Evolutionary conservation across 2,888 invertebrate genomes (phyloP).

Genomic region (Heliconius charithonia): DNA sequence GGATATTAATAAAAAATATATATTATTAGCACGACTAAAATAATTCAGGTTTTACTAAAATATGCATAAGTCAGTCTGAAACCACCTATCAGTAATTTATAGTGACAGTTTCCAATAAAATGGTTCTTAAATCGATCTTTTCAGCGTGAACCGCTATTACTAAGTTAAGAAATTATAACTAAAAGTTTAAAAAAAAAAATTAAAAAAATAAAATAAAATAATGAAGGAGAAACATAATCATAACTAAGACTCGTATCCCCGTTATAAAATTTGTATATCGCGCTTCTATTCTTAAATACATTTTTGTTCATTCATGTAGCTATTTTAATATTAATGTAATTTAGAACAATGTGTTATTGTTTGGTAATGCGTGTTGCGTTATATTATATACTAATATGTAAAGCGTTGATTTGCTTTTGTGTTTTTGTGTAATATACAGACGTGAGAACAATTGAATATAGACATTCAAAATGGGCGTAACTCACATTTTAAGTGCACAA

Average conservation of each 20-base stretch:
- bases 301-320: constrained; percentile 1
- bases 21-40: not conserved
- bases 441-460: not conserved
- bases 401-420: not conserved
- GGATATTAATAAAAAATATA: not conserved
- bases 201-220: too few species aligned
- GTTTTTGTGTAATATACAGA: not conserved
- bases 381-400: not conserved
- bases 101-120: not conserved
- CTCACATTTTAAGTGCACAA: not conserved
- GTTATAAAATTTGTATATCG: not conserved
- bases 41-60: not conserved
- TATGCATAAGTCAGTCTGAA: not conserved
- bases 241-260: not conserved
- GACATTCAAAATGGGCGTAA: not conserved
- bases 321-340: too few species aligned
- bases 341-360: constrained; percentile 1
- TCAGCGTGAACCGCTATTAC: not conserved
- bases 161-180: not conserved
- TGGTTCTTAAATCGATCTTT: not conserved
- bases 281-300: not conserved
- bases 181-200: not conserved
- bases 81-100: not conserved
- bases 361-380: not conserved
- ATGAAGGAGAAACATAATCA: too few species aligned